Conservation (phyloP, 2,888 invertebrate species). For the Drosophila bunnanda region DNA sequence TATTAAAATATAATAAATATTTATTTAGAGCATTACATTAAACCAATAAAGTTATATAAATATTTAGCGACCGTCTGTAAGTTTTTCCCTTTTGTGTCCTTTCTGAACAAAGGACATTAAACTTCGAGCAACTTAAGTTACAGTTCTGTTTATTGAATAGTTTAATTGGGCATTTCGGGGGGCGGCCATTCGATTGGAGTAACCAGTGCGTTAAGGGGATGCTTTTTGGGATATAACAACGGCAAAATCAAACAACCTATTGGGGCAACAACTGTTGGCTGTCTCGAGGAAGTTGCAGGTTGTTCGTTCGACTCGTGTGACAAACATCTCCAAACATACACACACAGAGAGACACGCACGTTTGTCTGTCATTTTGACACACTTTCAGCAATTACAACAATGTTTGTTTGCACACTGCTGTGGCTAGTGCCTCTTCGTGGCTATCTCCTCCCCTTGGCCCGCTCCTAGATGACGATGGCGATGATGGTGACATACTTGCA, state of each 20-base stretch:
- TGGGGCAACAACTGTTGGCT: constrained; percentile 8
- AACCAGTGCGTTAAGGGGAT: neutral
- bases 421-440: constrained; percentile 23
- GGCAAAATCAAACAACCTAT: constrained; percentile 11
- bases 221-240: constrained; percentile 22
- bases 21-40: accelerated
- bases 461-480: constrained; percentile 9
- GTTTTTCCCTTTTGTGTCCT: no score
- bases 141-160: constrained; percentile 7
- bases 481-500: constrained; percentile 60
- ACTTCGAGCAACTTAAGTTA: neutral
- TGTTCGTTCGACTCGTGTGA: constrained; percentile 9
- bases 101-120: neutral
- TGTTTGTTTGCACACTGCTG: constrained; percentile 63
- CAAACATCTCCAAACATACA: constrained; percentile 26
- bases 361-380: constrained; percentile 69
- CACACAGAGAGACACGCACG: constrained; percentile 6
- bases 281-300: constrained; percentile 33
- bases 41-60: no score
- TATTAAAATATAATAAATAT: neutral
- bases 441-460: neutral
- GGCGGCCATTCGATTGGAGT: neutral
- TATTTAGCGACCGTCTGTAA: neutral
- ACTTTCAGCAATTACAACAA: constrained; percentile 67
- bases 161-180: constrained; percentile 6